A percentile compares a stretch with the other conserved stretches of the same genome.
phyloP scores from a whole-genome alignment of 2,113 vertebrate genomes.

The Trogon melanurus region DNA sequence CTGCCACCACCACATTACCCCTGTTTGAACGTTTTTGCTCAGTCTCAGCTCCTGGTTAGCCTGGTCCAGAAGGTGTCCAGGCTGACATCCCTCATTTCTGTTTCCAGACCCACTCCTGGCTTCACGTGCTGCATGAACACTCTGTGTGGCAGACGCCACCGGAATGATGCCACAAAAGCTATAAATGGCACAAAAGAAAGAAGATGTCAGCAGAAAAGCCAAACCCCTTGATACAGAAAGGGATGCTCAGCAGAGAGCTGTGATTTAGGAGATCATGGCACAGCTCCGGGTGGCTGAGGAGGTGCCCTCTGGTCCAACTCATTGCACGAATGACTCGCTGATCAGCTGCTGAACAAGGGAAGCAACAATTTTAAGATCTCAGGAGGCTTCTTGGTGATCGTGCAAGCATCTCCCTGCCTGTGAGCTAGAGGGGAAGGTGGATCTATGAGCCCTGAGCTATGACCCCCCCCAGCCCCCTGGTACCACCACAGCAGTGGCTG shows the following conservation, averaged over 20 bases:
- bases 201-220: neutral
- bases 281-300: neutral
- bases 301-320: neutral
- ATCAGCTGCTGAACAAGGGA: neutral
- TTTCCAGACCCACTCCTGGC: neutral
- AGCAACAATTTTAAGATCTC: neutral
- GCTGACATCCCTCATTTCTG: neutral
- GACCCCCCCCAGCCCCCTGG: neutral
- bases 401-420: neutral
- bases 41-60: neutral
- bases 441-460: neutral
- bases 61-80: neutral
- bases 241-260: neutral
- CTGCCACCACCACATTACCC: neutral
- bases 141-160: accelerated
- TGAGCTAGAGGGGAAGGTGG: neutral
- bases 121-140: neutral
- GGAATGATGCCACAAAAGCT: neutral
- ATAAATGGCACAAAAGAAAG: neutral
- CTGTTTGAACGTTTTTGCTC: neutral
- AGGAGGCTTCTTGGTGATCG: neutral
- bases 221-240: neutral
- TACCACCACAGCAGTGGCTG: too few species aligned
- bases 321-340: neutral
- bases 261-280: neutral